Conservation (phyloP, 2,888 invertebrate genomes). For the Minunthozetes semirufus region DNA sequence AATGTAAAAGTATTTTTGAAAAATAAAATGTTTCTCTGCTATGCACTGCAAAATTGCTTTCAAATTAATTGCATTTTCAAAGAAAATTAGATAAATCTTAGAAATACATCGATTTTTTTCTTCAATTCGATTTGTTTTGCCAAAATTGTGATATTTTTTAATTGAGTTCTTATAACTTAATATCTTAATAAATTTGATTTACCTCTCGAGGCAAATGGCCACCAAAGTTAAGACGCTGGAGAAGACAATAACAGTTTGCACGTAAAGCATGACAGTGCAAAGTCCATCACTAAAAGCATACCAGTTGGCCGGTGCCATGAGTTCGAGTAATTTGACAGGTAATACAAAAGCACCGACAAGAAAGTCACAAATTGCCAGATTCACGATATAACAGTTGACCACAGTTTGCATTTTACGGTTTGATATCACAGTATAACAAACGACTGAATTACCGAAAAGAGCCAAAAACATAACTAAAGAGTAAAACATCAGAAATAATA, state of each 20-base stretch:
- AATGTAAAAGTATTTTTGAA: too few species aligned
- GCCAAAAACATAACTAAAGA: constrained; percentile 48
- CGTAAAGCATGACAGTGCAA: constrained; percentile 48
- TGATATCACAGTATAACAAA: constrained; percentile 49
- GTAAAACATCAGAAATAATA: constrained; percentile 46
- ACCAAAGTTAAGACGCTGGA: constrained; percentile 51
- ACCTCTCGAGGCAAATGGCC: constrained; percentile 52
- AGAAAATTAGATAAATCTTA: too few species aligned
- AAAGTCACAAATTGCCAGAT: constrained; percentile 50
- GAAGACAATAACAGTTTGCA: constrained; percentile 51
- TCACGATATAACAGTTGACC: constrained; percentile 52
- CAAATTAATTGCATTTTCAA: too few species aligned
- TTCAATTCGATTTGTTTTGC: too few species aligned
- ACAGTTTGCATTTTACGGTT: constrained; percentile 51
- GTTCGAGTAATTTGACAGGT: constrained; percentile 51
- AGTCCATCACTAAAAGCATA: constrained; percentile 48
- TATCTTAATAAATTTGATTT: constrained; percentile 1
- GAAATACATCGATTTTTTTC: too few species aligned
- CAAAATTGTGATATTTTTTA: too few species aligned
- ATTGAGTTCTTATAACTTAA: too few species aligned
- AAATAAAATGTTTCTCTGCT: too few species aligned
- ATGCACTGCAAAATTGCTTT: too few species aligned
- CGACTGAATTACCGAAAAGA: constrained; percentile 48
- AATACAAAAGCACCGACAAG: constrained; percentile 50
- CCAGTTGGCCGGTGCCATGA: constrained; percentile 49